These are phyloP conservation scores for Cantharis rustica DNA, from an alignment of 2,888 invertebrate species.

Conservation along the genomic window DNA sequence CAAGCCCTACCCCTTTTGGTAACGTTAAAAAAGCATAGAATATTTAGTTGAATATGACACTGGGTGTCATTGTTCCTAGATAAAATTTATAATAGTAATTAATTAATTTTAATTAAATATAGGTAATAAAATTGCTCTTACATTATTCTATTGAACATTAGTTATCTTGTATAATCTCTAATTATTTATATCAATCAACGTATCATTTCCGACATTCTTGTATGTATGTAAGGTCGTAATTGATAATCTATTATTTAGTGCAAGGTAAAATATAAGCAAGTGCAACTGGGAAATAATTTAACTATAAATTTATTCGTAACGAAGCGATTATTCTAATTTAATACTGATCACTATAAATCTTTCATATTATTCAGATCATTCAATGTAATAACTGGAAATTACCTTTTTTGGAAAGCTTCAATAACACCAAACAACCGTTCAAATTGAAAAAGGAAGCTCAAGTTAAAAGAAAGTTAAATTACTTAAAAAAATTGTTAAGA, in stretches of 20 bases:
- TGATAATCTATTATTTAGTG: not conserved
- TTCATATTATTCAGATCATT: not conserved
- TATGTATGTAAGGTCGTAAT: not conserved
- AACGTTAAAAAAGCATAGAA: not conserved
- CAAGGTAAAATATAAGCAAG: not conserved
- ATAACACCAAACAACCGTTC: not conserved
- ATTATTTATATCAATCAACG: not conserved
- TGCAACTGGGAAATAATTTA: not conserved
- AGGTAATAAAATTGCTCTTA: not conserved
- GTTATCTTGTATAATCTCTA: not conserved
- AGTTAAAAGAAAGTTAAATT: not conserved
- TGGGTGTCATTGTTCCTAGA: not conserved
- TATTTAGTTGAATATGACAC: not conserved
- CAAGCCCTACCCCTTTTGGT: not conserved
- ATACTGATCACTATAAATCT: not conserved
- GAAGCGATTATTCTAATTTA: not conserved
- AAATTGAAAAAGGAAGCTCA: not conserved
- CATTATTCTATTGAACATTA: not conserved
- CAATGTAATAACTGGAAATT: not conserved
- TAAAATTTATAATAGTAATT: not conserved
- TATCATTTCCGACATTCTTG: conserved; percentile 3
- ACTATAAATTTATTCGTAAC: not conserved
- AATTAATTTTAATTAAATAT: not conserved
- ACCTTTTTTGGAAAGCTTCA: not conserved
- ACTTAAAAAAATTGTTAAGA: not conserved